These are phyloP conservation scores for Sisyra nigra DNA, from an alignment of 2,888 invertebrate species.

Conservation along the genomic window DNA sequence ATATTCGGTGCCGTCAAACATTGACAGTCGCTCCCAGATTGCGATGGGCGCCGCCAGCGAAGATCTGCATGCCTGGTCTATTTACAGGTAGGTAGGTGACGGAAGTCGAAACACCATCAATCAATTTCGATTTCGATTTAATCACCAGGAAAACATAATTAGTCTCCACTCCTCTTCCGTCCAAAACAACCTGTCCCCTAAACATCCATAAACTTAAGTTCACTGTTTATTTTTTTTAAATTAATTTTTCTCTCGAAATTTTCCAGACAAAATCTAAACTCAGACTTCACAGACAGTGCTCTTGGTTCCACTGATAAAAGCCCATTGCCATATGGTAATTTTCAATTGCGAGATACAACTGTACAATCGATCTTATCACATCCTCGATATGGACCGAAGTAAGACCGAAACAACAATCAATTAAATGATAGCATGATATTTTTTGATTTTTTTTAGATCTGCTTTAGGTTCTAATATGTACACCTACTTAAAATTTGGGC, in stretches of 20 bases:
- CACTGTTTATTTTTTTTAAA: slow-evolving; percentile 4
- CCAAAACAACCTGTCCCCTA: not conserved
- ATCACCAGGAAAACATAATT: not conserved
- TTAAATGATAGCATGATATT: not conserved
- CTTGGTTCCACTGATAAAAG: slow-evolving; percentile 85
- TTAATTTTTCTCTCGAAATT: slow-evolving; percentile 7
- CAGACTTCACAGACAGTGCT: slow-evolving; percentile 89
- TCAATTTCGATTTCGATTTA: not conserved
- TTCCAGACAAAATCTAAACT: slow-evolving; percentile 81
- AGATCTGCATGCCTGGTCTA: slow-evolving; percentile 92
- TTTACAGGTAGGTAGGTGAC: slow-evolving; percentile 49
- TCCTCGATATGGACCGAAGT: slow-evolving; percentile 82
- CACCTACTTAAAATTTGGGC: slow-evolving; percentile 84
- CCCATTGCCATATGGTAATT: slow-evolving; percentile 85
- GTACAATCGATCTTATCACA: slow-evolving; percentile 82
- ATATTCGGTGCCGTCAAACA: slow-evolving; percentile 76
- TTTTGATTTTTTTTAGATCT: slow-evolving; percentile 35
- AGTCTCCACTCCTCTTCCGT: not conserved
- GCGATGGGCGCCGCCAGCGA: slow-evolving; percentile 74
- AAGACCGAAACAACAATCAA: slow-evolving; percentile 22
- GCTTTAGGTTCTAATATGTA: slow-evolving; percentile 84
- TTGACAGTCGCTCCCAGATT: slow-evolving; percentile 39
- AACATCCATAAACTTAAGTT: not conserved
- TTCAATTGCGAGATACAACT: slow-evolving; percentile 82
- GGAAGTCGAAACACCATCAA: not conserved